Evolutionary conservation across 1,140 invertebrate genomes (phyloP), one percentile per base, ranked within the genome.

Genomic region (Saxidomus purpurata): DNA sequence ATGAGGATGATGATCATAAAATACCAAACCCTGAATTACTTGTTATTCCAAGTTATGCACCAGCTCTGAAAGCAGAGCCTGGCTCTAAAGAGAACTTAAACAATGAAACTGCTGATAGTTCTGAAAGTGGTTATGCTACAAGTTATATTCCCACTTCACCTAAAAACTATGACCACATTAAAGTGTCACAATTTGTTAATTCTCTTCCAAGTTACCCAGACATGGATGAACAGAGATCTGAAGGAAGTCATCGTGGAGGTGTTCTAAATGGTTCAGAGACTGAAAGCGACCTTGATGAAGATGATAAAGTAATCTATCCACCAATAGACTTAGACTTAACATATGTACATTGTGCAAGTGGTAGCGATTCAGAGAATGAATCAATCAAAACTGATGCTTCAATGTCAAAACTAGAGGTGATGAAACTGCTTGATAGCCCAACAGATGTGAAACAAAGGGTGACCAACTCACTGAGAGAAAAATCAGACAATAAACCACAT

Each of bases 361-460:
- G 86, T 22, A 88, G 86, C 71, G 86, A 88, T n/a, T 47, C 74
- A 47, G 86, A 88, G 17, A 81, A 71, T 52, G 43, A 81, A 49
- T 77, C 74, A 31, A n/a, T 71, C 8, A 85, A 76, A 31, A 71
- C 71, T 67, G 43, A 81, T 81, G 13, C 6, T 11, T 88, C 86
- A n/a, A 55, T 47, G 0, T 80, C 86, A 22, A 80, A 81, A 31
- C 43, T 88, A 25, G 86, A 88, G 79, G 77, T 88, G 1, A 88
- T 88, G 86, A 88, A 88, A 74, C 36, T 88, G 1, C 86, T 88
- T 40, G 76, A 80, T n/a, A 88, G 86, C 36, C 86, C 86, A 34
- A 81, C 77, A 69, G 38, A 81, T 69, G 86, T 88, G 25, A 28
- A 55, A 49, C 55, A 49, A 55, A 67, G 86, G 40, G 77, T 88